Evolutionary conservation across 2,797 vertebrate genomes (phyloP).

Genomic region (Cephalopachus bancanus): DNA sequence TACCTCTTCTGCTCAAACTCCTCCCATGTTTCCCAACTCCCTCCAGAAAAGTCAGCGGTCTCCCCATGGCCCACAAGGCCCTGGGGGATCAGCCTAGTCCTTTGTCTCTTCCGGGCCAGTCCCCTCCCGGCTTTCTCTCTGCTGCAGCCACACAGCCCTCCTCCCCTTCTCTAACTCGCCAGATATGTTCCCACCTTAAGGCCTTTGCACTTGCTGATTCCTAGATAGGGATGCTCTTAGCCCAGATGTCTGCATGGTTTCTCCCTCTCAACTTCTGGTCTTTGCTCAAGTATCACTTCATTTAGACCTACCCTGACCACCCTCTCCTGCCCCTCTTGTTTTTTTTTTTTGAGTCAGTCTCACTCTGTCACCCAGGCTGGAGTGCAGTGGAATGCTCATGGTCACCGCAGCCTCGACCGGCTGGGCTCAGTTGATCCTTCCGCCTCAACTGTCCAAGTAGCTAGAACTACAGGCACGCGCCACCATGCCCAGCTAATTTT

Average conservation of each 20-base stretch:
- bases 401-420: too few species aligned
- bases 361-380: too few species aligned
- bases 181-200: not conserved
- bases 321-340: not conserved
- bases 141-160: not conserved
- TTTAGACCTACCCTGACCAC: not conserved
- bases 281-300: not conserved
- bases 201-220: not conserved
- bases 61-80: not conserved
- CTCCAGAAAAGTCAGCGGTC: not conserved
- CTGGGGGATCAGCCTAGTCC: not conserved
- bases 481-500: too few species aligned
- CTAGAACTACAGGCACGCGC: too few species aligned
- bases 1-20: not conserved
- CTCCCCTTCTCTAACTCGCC: not conserved
- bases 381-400: too few species aligned
- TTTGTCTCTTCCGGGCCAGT: not conserved
- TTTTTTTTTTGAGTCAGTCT: too few species aligned
- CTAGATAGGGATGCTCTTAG: not conserved
- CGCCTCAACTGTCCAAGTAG: too few species aligned
- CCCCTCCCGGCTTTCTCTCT: not conserved
- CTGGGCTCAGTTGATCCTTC: too few species aligned
- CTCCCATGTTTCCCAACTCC: not conserved
- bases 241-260: not conserved
- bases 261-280: not conserved